Evolutionary conservation across 1,140 invertebrate species (phyloP).

Genomic region (Platyura marginata): DNA sequence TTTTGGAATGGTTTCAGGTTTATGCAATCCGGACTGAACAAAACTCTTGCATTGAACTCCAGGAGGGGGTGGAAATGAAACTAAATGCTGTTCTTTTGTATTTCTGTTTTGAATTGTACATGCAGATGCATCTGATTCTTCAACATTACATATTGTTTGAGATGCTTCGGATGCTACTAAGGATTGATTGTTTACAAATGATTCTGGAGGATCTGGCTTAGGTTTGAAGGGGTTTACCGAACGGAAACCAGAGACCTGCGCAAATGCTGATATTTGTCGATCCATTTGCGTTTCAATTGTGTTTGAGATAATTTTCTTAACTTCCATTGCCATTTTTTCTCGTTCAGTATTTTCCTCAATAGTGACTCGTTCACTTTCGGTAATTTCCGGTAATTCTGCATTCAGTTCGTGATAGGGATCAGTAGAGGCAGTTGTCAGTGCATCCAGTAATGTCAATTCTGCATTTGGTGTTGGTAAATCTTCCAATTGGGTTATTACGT

Average conservation of each 20-base stretch:
- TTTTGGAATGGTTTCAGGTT: conserved; percentile 33
- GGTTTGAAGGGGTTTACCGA: conserved; percentile 2
- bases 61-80: not conserved
- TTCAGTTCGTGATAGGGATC: not conserved
- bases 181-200: conserved; percentile 8
- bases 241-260: conserved; percentile 2
- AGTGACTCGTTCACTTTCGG: not conserved
- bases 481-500: conserved; percentile 19
- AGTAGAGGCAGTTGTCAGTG: conserved; percentile 28
- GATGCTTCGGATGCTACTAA: not conserved
- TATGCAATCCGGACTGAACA: conserved; percentile 29
- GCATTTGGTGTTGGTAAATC: conserved; percentile 27
- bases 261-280: conserved; percentile 11
- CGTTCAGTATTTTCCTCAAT: not conserved
- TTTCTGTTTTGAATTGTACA: not conserved
- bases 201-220: not conserved
- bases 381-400: not conserved
- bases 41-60: not conserved
- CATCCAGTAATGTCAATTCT: conserved; percentile 21
- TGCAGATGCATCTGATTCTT: not conserved
- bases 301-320: conserved; percentile 4
- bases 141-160: not conserved
- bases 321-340: conserved; percentile 5
- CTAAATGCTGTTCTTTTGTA: too few relatives aligned
- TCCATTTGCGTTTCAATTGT: conserved; percentile 9